Conservation (phyloP, 2,113 vertebrate genomes). For the Argyrosomus japonicus region DNA sequence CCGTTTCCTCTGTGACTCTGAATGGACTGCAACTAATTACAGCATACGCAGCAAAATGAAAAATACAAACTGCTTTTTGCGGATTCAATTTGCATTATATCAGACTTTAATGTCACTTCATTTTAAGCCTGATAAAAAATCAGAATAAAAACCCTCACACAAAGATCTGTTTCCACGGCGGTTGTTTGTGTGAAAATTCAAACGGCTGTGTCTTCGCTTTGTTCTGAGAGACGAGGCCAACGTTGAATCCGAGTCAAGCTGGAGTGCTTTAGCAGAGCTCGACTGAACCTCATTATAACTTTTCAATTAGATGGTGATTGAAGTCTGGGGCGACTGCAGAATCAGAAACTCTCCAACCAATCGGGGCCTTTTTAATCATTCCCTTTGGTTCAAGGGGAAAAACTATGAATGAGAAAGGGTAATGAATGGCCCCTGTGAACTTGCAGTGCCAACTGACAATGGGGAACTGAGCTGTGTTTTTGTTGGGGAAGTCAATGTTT, state of each 20-base stretch:
- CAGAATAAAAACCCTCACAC: slow-evolving; percentile 8
- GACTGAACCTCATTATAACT: slow-evolving; percentile 73
- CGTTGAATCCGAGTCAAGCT: slow-evolving; percentile 52
- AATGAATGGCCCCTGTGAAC: slow-evolving; percentile 53
- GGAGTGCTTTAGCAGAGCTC: slow-evolving; percentile 50
- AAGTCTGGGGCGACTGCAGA: slow-evolving; percentile 62
- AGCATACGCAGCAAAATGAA: slow-evolving; percentile 51
- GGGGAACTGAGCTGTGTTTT: slow-evolving; percentile 4
- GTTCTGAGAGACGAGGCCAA: slow-evolving; percentile 18
- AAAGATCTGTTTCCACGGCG: slow-evolving; percentile 22
- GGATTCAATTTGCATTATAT: slow-evolving; percentile 72
- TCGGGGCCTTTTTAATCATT: slow-evolving; percentile 68
- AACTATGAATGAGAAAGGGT: slow-evolving; percentile 43
- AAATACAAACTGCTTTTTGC: slow-evolving; percentile 63
- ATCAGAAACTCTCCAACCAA: slow-evolving; percentile 62
- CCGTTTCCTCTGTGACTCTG: slow-evolving; percentile 59
- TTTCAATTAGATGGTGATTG: slow-evolving; percentile 77
- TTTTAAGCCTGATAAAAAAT: slow-evolving; percentile 59
- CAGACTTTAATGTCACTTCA: slow-evolving; percentile 61
- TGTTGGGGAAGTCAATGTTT: slow-evolving; percentile 10
- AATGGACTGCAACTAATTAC: slow-evolving; percentile 73
- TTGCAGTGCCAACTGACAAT: slow-evolving; percentile 14
- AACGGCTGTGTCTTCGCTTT: slow-evolving; percentile 28
- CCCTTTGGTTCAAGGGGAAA: slow-evolving; percentile 64
- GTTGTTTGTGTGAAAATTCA: slow-evolving; percentile 53